Percentiles rank a stretch among this genome's conserved stretches.
Conservation (phyloP, 1,140 invertebrate species). For the Pachypeltis micranthus region DNA sequence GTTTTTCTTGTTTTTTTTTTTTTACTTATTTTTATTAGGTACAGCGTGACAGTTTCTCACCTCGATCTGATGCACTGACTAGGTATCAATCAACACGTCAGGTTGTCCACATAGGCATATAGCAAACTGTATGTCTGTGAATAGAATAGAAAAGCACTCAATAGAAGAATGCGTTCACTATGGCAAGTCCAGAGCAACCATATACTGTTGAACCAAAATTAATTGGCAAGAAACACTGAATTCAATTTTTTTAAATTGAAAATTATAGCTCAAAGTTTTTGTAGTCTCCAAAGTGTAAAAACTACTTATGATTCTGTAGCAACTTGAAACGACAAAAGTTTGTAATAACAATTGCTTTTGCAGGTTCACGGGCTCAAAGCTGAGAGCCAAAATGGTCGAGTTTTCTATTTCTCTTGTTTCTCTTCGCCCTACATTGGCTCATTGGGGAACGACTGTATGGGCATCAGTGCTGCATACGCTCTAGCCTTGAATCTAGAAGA, state of each 20-base stretch:
- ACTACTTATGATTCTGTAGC: not conserved
- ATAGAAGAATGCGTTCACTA: no score
- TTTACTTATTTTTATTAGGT: no score
- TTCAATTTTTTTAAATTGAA: not conserved
- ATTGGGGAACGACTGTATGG: slow-evolving; percentile 20
- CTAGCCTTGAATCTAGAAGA: slow-evolving; percentile 25
- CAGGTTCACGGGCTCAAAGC: slow-evolving; percentile 19
- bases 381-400: slow-evolving; percentile 5
- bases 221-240: not conserved
- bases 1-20: no score
- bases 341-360: slow-evolving; percentile 4
- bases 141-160: no score
- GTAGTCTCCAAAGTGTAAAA: not conserved
- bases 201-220: no score
- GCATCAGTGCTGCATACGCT: slow-evolving; percentile 28
- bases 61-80: no score
- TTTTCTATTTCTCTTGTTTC: slow-evolving; percentile 22
- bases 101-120: no score
- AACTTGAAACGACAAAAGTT: not conserved
- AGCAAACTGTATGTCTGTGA: no score
- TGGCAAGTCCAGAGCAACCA: no score
- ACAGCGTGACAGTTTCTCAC: no score
- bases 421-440: slow-evolving; percentile 2
- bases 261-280: not conserved
- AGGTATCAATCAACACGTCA: no score